Evolutionary conservation across 2,888 invertebrate species (phyloP), one percentile per base, ranked within the genome.

Genomic region (Andrena camellia): DNA sequence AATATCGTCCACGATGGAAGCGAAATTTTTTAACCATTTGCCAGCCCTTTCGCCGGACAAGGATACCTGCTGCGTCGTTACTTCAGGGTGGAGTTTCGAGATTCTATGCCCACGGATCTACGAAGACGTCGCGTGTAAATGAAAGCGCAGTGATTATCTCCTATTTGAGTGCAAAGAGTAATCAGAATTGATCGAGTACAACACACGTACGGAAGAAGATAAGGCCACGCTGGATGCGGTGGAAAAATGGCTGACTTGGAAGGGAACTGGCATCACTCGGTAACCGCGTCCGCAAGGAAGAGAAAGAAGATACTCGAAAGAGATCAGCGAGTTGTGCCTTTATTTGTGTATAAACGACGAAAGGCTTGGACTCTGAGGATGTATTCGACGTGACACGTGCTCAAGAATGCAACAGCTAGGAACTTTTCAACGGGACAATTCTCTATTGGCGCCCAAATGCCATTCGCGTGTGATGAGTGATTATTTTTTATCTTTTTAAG

Each of bases 401-500:
- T 67, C 54, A 72, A 74, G n/a, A 20, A 48, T 81, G 57, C 33
- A 42, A 20, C 70, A 20, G 23, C 48, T 26, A 57, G 60, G 23
- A 82, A 80, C 75, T 71, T 80, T 23, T 57, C 42, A 31, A 63
- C 33, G 50, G 81, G 42, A 81, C 82, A 23, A 75, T 42, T 8
- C 42, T 50, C 42, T 29, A 81, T 62, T 70, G 33, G 60, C 33
- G 54, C 29, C 10, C 17, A 35, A 33, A 74, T 63, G 50, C 70
- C 70, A 67, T 62, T 60, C 85, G 78, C 59, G 82, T 67, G 78
- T 84, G 83, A 67, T 76, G 73, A 83, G 86, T 86, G 85, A 81
- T 83, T 67, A 62, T 68, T 85, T 80, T 84, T 82, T 71, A 75
- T 77, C 79, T 74, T 83, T 83, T 78, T 78, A 83, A 84, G 78